A percentile compares a stretch with the other conserved stretches of the same genome.
Evolutionary conservation across 2,797 vertebrate genomes (phyloP).

Genomic region (Eulemur albifrons): DNA sequence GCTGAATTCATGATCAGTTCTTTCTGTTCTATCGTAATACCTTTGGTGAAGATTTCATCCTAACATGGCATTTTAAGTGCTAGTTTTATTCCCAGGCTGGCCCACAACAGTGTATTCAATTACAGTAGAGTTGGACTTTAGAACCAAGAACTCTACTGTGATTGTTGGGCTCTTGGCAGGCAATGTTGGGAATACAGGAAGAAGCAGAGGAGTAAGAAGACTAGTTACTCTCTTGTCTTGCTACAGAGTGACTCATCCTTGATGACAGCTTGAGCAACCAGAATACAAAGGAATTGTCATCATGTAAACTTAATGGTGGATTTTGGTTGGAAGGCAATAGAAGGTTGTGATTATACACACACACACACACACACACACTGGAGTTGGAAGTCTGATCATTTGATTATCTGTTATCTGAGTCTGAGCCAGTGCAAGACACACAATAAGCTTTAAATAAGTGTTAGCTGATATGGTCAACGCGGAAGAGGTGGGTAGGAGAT

Average conservation of each 20-base stretch:
- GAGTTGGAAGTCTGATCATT: background rate
- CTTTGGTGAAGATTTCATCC: background rate
- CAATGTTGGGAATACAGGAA: background rate
- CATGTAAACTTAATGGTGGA: background rate
- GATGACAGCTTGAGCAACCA: background rate
- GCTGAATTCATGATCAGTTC: background rate
- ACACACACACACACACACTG: background rate
- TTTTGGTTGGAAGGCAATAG: background rate
- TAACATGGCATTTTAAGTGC: background rate
- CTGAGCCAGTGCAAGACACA: background rate
- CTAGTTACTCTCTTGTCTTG: background rate
- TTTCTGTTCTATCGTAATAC: background rate
- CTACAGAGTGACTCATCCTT: background rate
- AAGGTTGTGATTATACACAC: background rate
- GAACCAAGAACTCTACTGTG: background rate
- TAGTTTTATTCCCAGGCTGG: background rate
- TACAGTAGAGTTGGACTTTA: background rate
- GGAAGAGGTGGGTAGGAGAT: background rate
- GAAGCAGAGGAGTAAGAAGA: background rate
- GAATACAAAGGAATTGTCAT: constrained; percentile 24
- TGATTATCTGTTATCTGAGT: background rate
- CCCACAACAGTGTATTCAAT: background rate
- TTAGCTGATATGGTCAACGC: background rate
- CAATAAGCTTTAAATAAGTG: background rate
- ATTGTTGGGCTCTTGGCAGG: background rate